A percentile compares a stretch with the other conserved stretches of the same genome.
phyloP scores from a whole-genome alignment of 2,113 vertebrate species.

The Myocastor coypus region DNA sequence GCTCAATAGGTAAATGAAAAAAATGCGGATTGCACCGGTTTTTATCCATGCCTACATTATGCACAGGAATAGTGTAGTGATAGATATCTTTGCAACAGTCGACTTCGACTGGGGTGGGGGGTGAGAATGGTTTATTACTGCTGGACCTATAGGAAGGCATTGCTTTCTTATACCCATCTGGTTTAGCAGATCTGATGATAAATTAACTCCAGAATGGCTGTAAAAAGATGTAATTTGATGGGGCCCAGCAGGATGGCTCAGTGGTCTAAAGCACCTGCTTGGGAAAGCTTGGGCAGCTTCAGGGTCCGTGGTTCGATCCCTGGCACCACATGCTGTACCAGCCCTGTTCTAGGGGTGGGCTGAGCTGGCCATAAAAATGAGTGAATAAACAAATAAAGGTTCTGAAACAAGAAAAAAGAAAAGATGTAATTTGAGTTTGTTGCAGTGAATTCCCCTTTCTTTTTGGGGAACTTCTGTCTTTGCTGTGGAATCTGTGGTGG shows the following conservation, averaged over 20 bases:
- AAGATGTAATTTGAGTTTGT: neutral
- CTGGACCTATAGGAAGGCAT: conserved; percentile 4
- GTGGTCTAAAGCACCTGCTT: too few relatives aligned
- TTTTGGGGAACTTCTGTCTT: neutral
- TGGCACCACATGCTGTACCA: too few relatives aligned
- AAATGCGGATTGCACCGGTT: neutral
- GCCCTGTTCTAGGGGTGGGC: too few relatives aligned
- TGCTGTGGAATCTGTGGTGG: neutral
- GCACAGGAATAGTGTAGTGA: neutral
- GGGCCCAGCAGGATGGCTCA: too few relatives aligned
- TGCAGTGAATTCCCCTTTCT: neutral
- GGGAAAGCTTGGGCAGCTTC: too few relatives aligned
- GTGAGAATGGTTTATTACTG: neutral
- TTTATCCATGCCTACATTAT: neutral
- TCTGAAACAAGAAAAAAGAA: too few relatives aligned
- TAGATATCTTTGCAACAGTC: neutral
- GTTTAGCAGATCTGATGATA: neutral
- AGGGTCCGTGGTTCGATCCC: too few relatives aligned
- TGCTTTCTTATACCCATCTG: neutral
- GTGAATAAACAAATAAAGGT: too few relatives aligned
- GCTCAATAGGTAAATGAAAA: neutral
- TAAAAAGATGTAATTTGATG: neutral
- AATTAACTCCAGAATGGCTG: neutral
- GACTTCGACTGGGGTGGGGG: neutral
- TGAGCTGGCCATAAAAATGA: too few relatives aligned